phyloP scores from a whole-genome alignment of 2,113 vertebrate genomes.

The Oncorhynchus clarkii region DNA sequence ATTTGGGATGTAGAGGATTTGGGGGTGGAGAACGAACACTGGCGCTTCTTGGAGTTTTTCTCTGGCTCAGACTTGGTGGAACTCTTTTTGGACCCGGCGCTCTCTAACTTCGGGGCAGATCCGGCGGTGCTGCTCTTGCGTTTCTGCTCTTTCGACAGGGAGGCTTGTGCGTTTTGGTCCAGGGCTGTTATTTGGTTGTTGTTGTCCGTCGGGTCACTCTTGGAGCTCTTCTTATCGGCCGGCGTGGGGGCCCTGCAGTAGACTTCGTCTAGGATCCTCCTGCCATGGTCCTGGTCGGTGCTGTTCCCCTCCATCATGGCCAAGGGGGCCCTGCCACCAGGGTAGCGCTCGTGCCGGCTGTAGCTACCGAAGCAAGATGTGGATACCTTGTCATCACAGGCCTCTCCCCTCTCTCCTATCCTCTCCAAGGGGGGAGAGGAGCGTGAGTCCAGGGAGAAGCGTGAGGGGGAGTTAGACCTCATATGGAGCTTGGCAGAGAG shows the following conservation, averaged over 20 bases:
- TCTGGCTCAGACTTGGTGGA: conserved; percentile 78
- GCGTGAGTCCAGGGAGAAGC: conserved; percentile 92
- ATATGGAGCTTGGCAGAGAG: conserved; percentile 91
- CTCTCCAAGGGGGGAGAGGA: conserved; percentile 88
- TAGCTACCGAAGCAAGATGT: conserved; percentile 88
- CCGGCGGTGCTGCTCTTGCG: conserved; percentile 66
- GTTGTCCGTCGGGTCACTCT: conserved; percentile 84
- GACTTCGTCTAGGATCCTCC: conserved; percentile 70
- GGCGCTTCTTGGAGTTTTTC: conserved; percentile 80
- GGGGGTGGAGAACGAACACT: conserved; percentile 70
- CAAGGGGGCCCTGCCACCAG: conserved; percentile 81
- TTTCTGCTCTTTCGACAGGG: conserved; percentile 84
- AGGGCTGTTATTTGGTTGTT: conserved; percentile 90
- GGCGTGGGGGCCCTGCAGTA: conserved; percentile 74
- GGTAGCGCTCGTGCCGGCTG: conserved; percentile 80
- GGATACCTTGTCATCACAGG: conserved; percentile 87
- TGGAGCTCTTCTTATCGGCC: conserved; percentile 69
- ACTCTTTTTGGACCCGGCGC: conserved; percentile 64
- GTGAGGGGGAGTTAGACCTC: conserved; percentile 91
- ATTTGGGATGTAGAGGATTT: conserved; percentile 72
- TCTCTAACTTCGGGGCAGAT: conserved; percentile 71
- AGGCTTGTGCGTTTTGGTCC: conserved; percentile 85
- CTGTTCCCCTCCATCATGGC: conserved; percentile 87
- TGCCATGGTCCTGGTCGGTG: conserved; percentile 74
- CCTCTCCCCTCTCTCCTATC: conserved; percentile 93